Base-by-base conservation (phyloP, 2,113 vertebrate species). In the Paedocypris sp. region DNA sequence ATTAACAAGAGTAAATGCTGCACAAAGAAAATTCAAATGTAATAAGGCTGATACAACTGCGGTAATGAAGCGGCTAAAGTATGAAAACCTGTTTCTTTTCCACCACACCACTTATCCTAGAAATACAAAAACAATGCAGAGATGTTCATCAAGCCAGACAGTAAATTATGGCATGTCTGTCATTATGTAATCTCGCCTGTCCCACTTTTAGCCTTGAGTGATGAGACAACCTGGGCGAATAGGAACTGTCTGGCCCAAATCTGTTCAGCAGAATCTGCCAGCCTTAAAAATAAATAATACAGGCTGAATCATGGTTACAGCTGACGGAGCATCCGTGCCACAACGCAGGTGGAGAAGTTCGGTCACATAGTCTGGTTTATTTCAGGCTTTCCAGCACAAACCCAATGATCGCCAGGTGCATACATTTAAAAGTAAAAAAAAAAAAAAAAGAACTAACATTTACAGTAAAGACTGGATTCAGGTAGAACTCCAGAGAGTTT, bases 211-310 rank as follows among this genome's bases (percentile, higher is more conserved):
- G 15, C 32, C 32, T 22, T 52, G 60, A 35, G 28, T 46, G 41
- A 52, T 53, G 61, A 45, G 31, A 53, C 49, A 41, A 63, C 61
- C 50, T 63, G 48, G 28, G 28, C 60, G 53, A 53, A 53, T 35
- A 53, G 46, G 53, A 59, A 50, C 63, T 32, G 53, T 25, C 46
- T 66, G 63, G 64, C 67, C 67, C 51, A 47, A 69, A 69, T 69
- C 41, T 48, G 62, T 69, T 65, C 51, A 56, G 26, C 15, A 16
- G 39, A 65, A 35, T n/a, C 61, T 46, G 49, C 13, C 38, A 51
- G 29, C 18, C 39, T 54, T 49, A 12, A 4, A 35, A 29, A 49
- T n/a, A n/a, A n/a, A n/a, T n/a, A n/a, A n/a, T n/a, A 35, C 48
- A 28, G 38, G 48, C 48, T 62, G 60, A 32, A 43, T 63, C 16